Evolutionary conservation across 1,140 invertebrate species (phyloP).

Genomic region (Drosophila truncata): DNA sequence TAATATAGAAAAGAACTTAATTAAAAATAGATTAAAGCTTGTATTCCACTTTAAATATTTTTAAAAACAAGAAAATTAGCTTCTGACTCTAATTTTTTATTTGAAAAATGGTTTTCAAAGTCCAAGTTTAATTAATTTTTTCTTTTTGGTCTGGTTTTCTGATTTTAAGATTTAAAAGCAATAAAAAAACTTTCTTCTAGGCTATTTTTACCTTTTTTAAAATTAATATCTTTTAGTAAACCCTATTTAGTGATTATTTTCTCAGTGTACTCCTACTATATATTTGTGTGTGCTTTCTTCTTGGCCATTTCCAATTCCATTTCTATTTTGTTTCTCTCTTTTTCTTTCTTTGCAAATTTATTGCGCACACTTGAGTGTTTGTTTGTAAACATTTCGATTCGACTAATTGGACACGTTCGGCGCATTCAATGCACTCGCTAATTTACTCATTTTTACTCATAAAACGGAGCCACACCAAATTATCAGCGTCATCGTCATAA

Average conservation of each 20-base stretch:
- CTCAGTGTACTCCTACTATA: conserved; percentile 5
- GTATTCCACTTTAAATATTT: too few species aligned
- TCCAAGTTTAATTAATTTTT: too few species aligned
- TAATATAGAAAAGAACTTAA: too few species aligned
- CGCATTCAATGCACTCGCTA: conserved; percentile 41
- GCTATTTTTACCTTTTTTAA: too few species aligned
- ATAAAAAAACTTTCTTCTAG: too few species aligned
- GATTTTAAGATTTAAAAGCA: not conserved
- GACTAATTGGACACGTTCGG: conserved; percentile 59
- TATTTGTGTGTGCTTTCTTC: conserved; percentile 27
- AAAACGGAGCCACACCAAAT: conserved; percentile 36
- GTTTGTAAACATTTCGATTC: conserved; percentile 70
- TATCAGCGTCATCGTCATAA: conserved; percentile 25
- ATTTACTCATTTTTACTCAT: conserved; percentile 33
- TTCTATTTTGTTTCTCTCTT: conserved; percentile 13
- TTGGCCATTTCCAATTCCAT: conserved; percentile 47
- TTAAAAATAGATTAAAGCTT: too few species aligned
- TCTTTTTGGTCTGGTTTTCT: too few species aligned
- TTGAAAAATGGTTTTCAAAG: too few species aligned
- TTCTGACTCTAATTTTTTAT: too few species aligned
- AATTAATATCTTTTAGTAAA: not conserved
- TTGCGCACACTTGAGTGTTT: conserved; percentile 51
- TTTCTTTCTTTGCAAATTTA: conserved; percentile 52
- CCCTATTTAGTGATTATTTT: not conserved
- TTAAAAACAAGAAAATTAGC: too few species aligned